phyloP scores from a whole-genome alignment of 2,797 vertebrate species.

The Crocidura indochinensis region DNA sequence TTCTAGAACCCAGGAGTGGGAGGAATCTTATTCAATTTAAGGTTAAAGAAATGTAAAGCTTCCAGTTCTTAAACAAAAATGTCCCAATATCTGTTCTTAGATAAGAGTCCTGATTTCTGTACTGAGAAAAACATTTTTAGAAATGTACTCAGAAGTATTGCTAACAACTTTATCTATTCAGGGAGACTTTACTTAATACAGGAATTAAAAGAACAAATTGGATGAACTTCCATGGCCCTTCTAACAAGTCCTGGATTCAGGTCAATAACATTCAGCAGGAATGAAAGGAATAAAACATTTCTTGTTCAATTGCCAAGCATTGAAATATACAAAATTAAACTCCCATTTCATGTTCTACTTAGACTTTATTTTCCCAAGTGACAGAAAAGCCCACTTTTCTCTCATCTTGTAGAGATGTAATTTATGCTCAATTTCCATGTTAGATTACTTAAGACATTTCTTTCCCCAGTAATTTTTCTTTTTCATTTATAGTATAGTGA shows the following conservation, averaged over 20 bases:
- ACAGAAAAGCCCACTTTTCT: slow-evolving; percentile 19
- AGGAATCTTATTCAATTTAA: not conserved
- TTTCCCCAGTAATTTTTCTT: not conserved
- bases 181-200: not conserved
- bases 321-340: slow-evolving; percentile 40
- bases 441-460: slow-evolving; percentile 32
- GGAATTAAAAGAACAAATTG: slow-evolving; percentile 60
- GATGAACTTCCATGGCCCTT: not conserved
- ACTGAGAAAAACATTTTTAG: slow-evolving; percentile 37
- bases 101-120: not conserved
- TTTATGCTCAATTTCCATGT: not conserved
- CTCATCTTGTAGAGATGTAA: slow-evolving; percentile 45
- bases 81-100: not conserved
- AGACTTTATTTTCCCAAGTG: slow-evolving; percentile 61
- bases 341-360: slow-evolving; percentile 35
- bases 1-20: not conserved
- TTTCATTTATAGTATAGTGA: slow-evolving; percentile 31
- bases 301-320: slow-evolving; percentile 17
- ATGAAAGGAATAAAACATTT: not conserved
- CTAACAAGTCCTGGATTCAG: slow-evolving; percentile 50
- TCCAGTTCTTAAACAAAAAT: not conserved
- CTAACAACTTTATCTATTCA: not conserved
- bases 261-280: slow-evolving; percentile 47
- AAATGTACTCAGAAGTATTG: slow-evolving; percentile 33
- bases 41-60: not conserved